These are phyloP conservation scores for Drosophila asahinai DNA, from an alignment of 1,140 invertebrate genomes.

Conservation along the genomic window DNA sequence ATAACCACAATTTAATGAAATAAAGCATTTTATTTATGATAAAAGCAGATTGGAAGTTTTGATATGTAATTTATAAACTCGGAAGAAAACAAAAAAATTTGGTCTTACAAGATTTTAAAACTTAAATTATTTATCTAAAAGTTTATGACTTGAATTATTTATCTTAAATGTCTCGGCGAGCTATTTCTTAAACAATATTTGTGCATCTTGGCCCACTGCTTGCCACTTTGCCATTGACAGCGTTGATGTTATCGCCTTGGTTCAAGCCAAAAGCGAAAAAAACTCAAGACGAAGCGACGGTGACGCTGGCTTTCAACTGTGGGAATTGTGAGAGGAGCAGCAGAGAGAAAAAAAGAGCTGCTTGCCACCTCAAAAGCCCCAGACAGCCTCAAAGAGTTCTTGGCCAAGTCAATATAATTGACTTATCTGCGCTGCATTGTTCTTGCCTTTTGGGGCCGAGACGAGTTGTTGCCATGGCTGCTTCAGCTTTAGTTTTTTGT, in stretches of 20 bases:
- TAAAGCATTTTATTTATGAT: not conserved
- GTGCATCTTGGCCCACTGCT: slow-evolving; percentile 33
- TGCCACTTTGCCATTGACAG: slow-evolving; percentile 67
- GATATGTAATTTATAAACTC: not conserved
- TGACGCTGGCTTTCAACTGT: slow-evolving; percentile 67
- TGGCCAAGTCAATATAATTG: slow-evolving; percentile 81
- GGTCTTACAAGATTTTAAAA: no score
- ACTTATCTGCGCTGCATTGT: slow-evolving; percentile 77
- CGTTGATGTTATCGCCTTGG: slow-evolving; percentile 77
- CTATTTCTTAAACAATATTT: not conserved
- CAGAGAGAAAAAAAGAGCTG: slow-evolving; percentile 20
- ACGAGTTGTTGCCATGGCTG: slow-evolving; percentile 22
- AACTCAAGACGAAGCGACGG: slow-evolving; percentile 27
- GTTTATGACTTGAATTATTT: not conserved
- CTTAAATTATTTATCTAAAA: not conserved
- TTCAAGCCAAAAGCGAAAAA: slow-evolving; percentile 44
- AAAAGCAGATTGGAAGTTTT: rapidly evolving
- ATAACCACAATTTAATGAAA: not conserved
- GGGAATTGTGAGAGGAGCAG: slow-evolving; percentile 62
- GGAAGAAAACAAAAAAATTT: not conserved
- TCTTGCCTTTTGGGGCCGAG: slow-evolving; percentile 47
- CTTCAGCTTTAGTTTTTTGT: slow-evolving; percentile 20
- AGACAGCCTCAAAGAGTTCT: slow-evolving; percentile 58
- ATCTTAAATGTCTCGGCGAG: not conserved
- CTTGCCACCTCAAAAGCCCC: slow-evolving; percentile 71